These are phyloP conservation scores for Lithophane socia DNA, from an alignment of 2,888 invertebrate genomes.

Conservation along the genomic window DNA sequence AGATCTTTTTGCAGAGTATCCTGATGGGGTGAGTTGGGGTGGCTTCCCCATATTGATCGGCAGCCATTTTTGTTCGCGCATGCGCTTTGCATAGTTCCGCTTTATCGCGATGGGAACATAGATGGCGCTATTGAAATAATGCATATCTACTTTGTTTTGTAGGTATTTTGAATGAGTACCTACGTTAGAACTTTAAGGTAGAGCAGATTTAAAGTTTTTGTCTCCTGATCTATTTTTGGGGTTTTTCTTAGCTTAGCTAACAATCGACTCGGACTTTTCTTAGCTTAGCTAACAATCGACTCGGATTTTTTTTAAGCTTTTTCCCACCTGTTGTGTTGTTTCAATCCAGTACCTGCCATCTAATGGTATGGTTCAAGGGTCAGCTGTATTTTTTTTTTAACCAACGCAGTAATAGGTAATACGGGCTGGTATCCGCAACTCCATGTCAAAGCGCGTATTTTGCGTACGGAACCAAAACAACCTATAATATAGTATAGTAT, in stretches of 20 bases:
- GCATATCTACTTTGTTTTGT: conserved; percentile 19
- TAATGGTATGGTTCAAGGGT: neutral
- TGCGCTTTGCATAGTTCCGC: conserved; percentile 72
- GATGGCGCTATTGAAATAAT: conserved; percentile 81
- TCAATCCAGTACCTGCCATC: neutral
- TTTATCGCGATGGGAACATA: conserved; percentile 72
- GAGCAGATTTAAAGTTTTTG: neutral
- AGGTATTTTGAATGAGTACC: conserved; percentile 13
- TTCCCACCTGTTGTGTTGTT: neutral
- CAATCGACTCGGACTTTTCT: neutral
- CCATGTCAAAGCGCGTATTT: no score
- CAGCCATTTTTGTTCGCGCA: conserved; percentile 87
- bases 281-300: neutral
- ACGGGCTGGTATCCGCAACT: no score
- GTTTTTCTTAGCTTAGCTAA: neutral
- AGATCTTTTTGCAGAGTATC: conserved; percentile 59
- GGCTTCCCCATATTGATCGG: conserved; percentile 85
- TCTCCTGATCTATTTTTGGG: neutral
- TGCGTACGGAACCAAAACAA: no score
- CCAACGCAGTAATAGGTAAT: no score
- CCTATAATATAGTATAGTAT: no score
- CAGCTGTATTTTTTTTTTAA: neutral
- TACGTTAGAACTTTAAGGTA: neutral
- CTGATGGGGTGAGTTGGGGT: conserved; percentile 81
- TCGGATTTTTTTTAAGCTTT: neutral